These are phyloP conservation scores for Anas acuta DNA, from an alignment of 2,797 vertebrate species.

Conservation along the genomic window DNA sequence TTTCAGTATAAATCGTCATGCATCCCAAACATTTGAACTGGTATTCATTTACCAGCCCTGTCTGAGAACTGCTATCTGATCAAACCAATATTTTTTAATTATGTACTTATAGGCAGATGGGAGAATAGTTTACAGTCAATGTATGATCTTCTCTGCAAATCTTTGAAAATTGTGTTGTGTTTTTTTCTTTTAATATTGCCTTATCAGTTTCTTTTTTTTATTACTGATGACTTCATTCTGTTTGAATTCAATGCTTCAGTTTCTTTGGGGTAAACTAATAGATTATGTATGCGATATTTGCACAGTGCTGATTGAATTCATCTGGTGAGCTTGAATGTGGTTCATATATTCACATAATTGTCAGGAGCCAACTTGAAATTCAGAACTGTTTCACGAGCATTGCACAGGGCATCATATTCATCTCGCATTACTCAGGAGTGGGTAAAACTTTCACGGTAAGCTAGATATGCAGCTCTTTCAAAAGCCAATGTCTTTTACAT, in stretches of 20 bases:
- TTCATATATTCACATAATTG: constrained; percentile 77
- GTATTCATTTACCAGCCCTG: constrained; percentile 66
- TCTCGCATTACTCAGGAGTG: constrained; percentile 58
- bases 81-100: constrained; percentile 80
- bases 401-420: constrained; percentile 51
- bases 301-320: constrained; percentile 83
- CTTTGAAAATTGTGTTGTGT: constrained; percentile 66
- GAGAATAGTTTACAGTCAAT: constrained; percentile 76
- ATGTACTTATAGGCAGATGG: constrained; percentile 77
- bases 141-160: constrained; percentile 73
- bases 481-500: constrained; percentile 19
- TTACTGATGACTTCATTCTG: constrained; percentile 84
- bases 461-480: constrained; percentile 30
- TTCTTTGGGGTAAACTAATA: constrained; percentile 85
- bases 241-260: constrained; percentile 81
- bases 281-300: constrained; percentile 86
- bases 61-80: constrained; percentile 76
- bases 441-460: constrained; percentile 12
- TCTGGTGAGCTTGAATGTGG: constrained; percentile 79
- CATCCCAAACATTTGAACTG: constrained; percentile 72
- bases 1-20: constrained; percentile 66
- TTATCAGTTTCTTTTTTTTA: constrained; percentile 78
- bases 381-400: constrained; percentile 71
- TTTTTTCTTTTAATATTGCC: constrained; percentile 74
- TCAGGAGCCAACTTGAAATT: constrained; percentile 78